Evolutionary conservation across 2,113 vertebrate species (phyloP).

Genomic region (Cyanistes caeruleus): DNA sequence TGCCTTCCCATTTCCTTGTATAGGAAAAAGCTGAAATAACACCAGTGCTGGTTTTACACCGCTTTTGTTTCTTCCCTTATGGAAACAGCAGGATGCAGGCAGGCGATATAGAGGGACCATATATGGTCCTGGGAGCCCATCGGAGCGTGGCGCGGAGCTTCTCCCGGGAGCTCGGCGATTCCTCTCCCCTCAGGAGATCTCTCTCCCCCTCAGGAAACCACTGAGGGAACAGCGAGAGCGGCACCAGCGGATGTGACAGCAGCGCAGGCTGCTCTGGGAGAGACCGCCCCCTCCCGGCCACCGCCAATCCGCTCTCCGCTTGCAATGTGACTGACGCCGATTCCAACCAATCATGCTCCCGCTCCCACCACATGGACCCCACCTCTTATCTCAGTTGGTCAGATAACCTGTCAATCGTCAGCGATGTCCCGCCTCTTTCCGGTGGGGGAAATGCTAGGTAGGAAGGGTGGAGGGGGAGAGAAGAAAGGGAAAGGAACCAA

Average conservation of each 20-base stretch:
- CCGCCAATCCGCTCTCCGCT: not conserved
- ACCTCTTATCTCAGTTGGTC: accelerated
- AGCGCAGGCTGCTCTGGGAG: not conserved
- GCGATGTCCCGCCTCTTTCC: not conserved
- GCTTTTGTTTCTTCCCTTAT: not conserved
- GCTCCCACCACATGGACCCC: accelerated
- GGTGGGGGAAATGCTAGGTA: not conserved
- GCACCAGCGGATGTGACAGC: conserved; percentile 67
- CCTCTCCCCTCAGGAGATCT: not conserved
- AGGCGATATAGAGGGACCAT: not conserved
- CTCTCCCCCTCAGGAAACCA: conserved; percentile 16
- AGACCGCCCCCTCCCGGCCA: not conserved
- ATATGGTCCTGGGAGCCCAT: not conserved
- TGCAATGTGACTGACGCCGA: accelerated
- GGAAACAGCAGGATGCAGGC: not conserved
- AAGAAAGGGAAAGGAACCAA: conserved; percentile 1
- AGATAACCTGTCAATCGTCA: not conserved
- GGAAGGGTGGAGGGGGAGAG: not conserved
- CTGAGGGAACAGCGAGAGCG: not conserved
- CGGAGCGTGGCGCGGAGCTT: accelerated
- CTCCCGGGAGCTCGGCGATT: not conserved
- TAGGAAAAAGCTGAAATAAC: not conserved
- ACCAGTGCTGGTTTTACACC: not conserved
- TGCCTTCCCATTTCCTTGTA: not conserved
- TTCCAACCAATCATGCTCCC: accelerated